Evolutionary conservation across 53 echinoderm and acorn worm genomes (phyloP).

Genomic region (Astropecten irregularis): DNA sequence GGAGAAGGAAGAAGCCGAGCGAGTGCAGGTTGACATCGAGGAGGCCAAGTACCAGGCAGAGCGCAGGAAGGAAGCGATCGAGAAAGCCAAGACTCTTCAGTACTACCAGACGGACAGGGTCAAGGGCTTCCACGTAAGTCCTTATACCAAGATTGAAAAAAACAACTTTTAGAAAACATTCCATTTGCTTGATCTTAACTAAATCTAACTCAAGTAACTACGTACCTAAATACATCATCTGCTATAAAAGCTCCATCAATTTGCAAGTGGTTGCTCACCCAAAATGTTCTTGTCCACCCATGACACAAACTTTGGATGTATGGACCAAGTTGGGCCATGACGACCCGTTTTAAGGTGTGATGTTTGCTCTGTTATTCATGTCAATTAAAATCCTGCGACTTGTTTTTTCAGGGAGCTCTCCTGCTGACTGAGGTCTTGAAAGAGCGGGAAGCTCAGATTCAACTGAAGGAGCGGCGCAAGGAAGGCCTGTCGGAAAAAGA

Average conservation of each 20-base stretch:
- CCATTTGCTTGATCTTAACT: no score
- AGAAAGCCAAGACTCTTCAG: constrained; percentile 97
- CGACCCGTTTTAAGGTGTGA: no score
- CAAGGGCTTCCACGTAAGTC: constrained; percentile 98
- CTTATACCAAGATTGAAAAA: background rate
- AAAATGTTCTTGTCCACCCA: no score
- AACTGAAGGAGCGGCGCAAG: constrained; percentile 77
- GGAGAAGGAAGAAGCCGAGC: constrained; percentile 89
- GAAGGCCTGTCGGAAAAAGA: constrained; percentile 74
- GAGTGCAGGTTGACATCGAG: constrained; percentile 90
- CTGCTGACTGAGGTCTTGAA: constrained; percentile 96
- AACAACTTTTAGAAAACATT: no score
- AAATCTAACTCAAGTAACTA: no score
- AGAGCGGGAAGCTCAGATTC: constrained; percentile 92
- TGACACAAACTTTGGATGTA: no score
- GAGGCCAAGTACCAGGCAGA: constrained; percentile 95
- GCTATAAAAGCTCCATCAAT: no score
- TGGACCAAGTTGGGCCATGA: no score
- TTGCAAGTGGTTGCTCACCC: no score
- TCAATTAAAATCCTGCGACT: no score
- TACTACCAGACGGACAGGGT: constrained; percentile 99
- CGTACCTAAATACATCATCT: no score
- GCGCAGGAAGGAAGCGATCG: constrained; percentile 93
- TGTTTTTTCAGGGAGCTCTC: constrained; percentile 80
- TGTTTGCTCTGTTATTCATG: no score